Conservation (phyloP, 2,113 vertebrate species). For the Carettochelys insculpta region DNA sequence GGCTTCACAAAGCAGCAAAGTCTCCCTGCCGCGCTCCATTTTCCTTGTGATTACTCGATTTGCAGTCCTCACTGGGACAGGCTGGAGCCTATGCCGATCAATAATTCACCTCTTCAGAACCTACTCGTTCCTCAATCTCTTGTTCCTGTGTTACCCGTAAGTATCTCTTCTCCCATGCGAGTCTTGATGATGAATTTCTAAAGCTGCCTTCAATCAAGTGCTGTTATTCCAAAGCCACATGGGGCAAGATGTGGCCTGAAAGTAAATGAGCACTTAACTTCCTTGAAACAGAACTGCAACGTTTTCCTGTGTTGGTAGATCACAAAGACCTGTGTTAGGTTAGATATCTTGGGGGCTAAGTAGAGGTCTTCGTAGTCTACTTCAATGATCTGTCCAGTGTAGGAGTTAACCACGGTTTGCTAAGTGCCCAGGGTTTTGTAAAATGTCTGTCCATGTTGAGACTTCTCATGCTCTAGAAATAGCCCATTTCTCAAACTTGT, state of each 20-base stretch:
- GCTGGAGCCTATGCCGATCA: slow-evolving; percentile 94
- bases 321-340: not conserved
- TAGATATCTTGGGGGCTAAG: not conserved
- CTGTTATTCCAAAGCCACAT: not conserved
- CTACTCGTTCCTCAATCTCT: slow-evolving; percentile 95
- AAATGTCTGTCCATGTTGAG: not conserved
- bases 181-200: not conserved
- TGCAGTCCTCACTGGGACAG: slow-evolving; percentile 92
- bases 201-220: not conserved
- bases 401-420: not conserved
- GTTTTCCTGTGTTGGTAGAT: not conserved
- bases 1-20: slow-evolving; percentile 95
- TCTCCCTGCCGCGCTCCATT: slow-evolving; percentile 92
- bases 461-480: fast-evolving
- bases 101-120: slow-evolving; percentile 96
- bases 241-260: not conserved
- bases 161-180: slow-evolving; percentile 60
- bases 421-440: fast-evolving
- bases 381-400: fast-evolving
- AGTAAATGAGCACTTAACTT: not conserved
- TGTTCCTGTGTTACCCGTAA: slow-evolving; percentile 99
- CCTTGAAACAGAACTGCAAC: not conserved
- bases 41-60: slow-evolving; percentile 94
- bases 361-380: not conserved
- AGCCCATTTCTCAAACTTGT: not conserved